These are phyloP conservation scores for Drosophila flavopinicola DNA, from an alignment of 2,888 invertebrate species.

Conservation along the genomic window DNA sequence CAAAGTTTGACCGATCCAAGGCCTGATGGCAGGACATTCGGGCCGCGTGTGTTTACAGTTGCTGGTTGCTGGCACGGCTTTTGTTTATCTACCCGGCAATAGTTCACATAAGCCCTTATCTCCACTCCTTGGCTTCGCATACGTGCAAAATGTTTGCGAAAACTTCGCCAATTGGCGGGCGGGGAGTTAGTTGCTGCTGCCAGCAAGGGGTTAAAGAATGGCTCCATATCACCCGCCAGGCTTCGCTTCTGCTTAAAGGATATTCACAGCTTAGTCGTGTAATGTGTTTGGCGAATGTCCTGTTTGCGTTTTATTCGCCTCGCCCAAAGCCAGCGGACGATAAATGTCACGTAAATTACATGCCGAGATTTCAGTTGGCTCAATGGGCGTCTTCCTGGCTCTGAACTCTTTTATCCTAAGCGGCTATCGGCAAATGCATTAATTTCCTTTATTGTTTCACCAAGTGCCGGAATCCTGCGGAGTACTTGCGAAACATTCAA, in stretches of 20 bases:
- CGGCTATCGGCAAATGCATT: slow-evolving; percentile 47
- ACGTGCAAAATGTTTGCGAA: slow-evolving; percentile 73
- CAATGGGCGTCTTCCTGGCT: slow-evolving; percentile 6
- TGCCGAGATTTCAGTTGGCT: slow-evolving; percentile 27
- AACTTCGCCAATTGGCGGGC: slow-evolving; percentile 51
- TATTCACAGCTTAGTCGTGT: slow-evolving; percentile 77
- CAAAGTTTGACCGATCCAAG: slow-evolving; percentile 75
- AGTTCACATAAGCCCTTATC: slow-evolving; percentile 82
- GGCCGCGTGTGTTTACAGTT: slow-evolving; percentile 31
- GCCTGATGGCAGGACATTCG: slow-evolving; percentile 41
- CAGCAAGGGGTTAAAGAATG: slow-evolving; percentile 71
- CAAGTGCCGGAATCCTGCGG: slow-evolving; percentile 6
- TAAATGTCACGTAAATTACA: slow-evolving; percentile 65
- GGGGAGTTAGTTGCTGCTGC: slow-evolving; percentile 13
- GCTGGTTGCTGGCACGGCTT: slow-evolving; percentile 39
- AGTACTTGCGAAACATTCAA: neutral
- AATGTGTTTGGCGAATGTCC: slow-evolving; percentile 62
- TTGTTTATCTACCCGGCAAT: slow-evolving; percentile 82
- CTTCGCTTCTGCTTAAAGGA: slow-evolving; percentile 59
- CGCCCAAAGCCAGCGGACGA: slow-evolving; percentile 37
- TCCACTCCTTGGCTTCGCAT: slow-evolving; percentile 46
- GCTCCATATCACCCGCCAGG: slow-evolving; percentile 34
- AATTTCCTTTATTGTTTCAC: slow-evolving; percentile 36
- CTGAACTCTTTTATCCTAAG: slow-evolving; percentile 5
- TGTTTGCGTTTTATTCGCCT: slow-evolving; percentile 49